A percentile compares a stretch with the other conserved stretches of the same genome.
These are phyloP conservation scores for Mesodorylaimus sp. DNA, from an alignment of 2,888 invertebrate species.

Conservation along the genomic window DNA sequence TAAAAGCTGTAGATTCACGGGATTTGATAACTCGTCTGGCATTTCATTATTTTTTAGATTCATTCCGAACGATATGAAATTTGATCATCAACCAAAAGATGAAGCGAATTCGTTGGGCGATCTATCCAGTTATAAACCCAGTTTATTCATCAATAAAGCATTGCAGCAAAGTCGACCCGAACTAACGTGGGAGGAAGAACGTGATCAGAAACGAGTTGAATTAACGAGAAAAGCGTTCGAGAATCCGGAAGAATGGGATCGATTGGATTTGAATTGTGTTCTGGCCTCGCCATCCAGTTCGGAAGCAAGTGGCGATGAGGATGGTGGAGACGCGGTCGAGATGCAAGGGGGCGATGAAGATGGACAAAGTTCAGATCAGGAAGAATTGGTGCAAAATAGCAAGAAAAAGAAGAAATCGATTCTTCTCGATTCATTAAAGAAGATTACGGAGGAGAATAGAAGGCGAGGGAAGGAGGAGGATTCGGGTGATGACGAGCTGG, in stretches of 20 bases:
- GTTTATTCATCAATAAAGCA: constrained; percentile 42
- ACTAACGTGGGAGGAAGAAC: constrained; percentile 66
- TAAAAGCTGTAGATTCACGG: too few relatives aligned
- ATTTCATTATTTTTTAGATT: constrained; percentile 44
- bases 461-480: too few relatives aligned
- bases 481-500: too few relatives aligned
- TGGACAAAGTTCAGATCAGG: neutral
- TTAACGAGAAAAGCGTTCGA: neutral
- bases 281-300: neutral
- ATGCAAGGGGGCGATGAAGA: neutral
- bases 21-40: too few relatives aligned
- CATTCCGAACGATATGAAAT: constrained; percentile 69
- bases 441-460: neutral
- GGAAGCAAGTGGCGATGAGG: constrained; percentile 1
- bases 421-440: too few relatives aligned
- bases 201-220: neutral
- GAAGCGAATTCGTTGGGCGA: constrained; percentile 7
- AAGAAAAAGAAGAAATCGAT: neutral
- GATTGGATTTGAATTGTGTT: neutral
- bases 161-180: constrained; percentile 72
- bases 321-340: neutral
- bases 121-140: constrained; percentile 30
- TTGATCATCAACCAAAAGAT: constrained; percentile 41
- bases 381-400: neutral
- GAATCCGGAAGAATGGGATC: neutral